Base-by-base conservation (phyloP, 2,113 vertebrate genomes). In the Thinocorus orbignyianus region DNA sequence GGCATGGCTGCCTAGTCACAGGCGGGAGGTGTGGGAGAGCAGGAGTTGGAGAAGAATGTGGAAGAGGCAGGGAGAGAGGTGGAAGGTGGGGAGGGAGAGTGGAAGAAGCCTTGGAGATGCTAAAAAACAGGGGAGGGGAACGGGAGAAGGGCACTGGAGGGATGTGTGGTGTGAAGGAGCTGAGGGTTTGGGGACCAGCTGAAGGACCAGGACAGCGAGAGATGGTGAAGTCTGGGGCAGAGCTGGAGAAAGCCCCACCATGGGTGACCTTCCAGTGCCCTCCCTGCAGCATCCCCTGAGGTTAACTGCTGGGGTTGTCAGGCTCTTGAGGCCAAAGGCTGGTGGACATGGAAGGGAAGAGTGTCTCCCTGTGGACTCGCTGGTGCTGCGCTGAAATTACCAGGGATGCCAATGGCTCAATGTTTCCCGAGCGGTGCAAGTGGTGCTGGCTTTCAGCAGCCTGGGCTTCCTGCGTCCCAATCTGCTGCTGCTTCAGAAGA, bases 151-250 rank as follows among this genome's bases (percentile, higher is more conserved):
- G 28, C 11, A 19, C 31, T 57, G 13, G 12, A 71, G 30, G 7
- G 5, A 33, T 0, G 1, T 37, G 44, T 54, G 28, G 15, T 18
- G 22, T 0, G 2, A 69, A 69, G 62, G 44, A 55, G 48, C 28
- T 42, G 35, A 71, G 41, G 17, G 6, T 69, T 39, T 91, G 25
- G 35, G 26, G 16, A 55, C n/a, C 1, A 2, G 17, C 17, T 64
- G 23, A 65, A 26, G 44, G 24, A 88, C 18, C 58, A 69, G 74
- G 44, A 39, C 16, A 10, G 18, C 0, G 1, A 69, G 83, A 88
- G 37, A 11, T 44, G 19, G 3, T 64, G 25, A 49, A 6, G 4
- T 58, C 51, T 66, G 22, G 39, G 33, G 20, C 64, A 73, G 49
- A 89, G 60, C 26, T 85, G 74, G 72, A 91, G 33, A 39, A 86